A percentile compares a stretch with the other conserved stretches of the same genome.
These are phyloP conservation scores for Hyppa rectilinea DNA, from an alignment of 2,888 invertebrate genomes.

Conservation along the genomic window DNA sequence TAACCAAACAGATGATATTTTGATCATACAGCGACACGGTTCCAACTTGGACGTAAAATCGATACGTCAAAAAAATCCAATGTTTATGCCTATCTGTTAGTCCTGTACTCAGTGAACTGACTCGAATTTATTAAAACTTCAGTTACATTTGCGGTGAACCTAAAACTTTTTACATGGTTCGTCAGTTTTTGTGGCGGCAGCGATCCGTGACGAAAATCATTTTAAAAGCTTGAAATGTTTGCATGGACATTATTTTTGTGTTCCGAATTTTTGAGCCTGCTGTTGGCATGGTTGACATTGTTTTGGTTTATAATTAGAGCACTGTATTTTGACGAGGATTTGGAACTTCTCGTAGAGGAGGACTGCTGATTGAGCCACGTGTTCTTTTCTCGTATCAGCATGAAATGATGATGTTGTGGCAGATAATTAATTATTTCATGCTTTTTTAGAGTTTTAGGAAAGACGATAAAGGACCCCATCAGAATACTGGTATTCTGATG, in stretches of 20 bases:
- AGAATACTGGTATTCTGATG: too few relatives aligned
- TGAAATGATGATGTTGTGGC: too few relatives aligned
- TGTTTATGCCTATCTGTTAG: slow-evolving; percentile 42
- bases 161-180: slow-evolving; percentile 57
- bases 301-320: background rate
- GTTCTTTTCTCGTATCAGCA: background rate
- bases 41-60: slow-evolving; percentile 45
- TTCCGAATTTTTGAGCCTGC: background rate
- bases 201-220: slow-evolving; percentile 43
- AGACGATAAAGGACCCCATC: too few relatives aligned
- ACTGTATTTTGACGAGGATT: background rate
- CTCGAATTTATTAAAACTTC: slow-evolving; percentile 56
- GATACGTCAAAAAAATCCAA: slow-evolving; percentile 55
- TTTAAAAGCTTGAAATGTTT: slow-evolving; percentile 47
- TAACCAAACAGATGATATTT: slow-evolving; percentile 2
- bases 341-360: background rate
- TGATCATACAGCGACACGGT: slow-evolving; percentile 16
- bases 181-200: slow-evolving; percentile 48
- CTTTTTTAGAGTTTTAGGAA: too few relatives aligned
- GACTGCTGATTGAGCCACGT: background rate
- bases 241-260: slow-evolving; percentile 27
- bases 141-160: slow-evolving; percentile 51
- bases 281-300: background rate
- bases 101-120: slow-evolving; percentile 42
- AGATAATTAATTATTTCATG: too few relatives aligned